phyloP scores from a whole-genome alignment of 2,797 vertebrate species.

The Sebastolobus altivelis region DNA sequence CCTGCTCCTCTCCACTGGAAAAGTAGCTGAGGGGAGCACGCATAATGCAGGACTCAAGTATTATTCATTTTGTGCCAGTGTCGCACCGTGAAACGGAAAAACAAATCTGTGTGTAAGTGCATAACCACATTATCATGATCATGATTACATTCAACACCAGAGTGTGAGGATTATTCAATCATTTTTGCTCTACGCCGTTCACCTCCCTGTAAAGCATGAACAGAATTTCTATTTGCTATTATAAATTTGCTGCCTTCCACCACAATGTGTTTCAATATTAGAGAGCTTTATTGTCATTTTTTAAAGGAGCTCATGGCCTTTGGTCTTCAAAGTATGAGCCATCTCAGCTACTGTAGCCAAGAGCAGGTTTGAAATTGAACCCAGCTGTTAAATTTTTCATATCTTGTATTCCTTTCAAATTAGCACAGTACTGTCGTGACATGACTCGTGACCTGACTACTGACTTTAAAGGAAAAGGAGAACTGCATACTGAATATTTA shows the following conservation, averaged over 20 bases:
- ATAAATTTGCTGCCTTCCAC: not conserved
- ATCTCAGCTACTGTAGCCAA: not conserved
- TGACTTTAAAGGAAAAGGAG: constrained; percentile 7
- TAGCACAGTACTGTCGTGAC: not conserved
- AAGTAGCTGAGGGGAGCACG: constrained; percentile 34
- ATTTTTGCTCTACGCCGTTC: not conserved
- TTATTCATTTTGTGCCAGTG: constrained; percentile 28
- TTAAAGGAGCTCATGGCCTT: not conserved
- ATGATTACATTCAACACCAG: not conserved
- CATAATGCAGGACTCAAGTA: constrained; percentile 26
- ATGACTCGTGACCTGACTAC: not conserved
- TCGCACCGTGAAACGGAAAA: constrained; percentile 18
- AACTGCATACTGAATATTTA: not conserved
- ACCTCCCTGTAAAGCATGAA: not conserved
- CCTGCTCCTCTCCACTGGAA: constrained; percentile 53
- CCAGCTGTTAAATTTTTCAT: constrained; percentile 31
- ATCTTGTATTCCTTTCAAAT: constrained; percentile 21
- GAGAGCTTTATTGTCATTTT: too few relatives aligned
- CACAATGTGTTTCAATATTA: not conserved
- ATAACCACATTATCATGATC: not conserved
- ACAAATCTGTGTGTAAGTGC: constrained; percentile 3
- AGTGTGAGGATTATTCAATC: not conserved
- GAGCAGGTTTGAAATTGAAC: constrained; percentile 18
- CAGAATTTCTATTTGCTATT: not conserved
- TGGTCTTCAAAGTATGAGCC: not conserved